A percentile compares a stretch with the other conserved stretches of the same genome.
Evolutionary conservation across 1,140 invertebrate genomes (phyloP).

Genomic region (Drosophila repleta): DNA sequence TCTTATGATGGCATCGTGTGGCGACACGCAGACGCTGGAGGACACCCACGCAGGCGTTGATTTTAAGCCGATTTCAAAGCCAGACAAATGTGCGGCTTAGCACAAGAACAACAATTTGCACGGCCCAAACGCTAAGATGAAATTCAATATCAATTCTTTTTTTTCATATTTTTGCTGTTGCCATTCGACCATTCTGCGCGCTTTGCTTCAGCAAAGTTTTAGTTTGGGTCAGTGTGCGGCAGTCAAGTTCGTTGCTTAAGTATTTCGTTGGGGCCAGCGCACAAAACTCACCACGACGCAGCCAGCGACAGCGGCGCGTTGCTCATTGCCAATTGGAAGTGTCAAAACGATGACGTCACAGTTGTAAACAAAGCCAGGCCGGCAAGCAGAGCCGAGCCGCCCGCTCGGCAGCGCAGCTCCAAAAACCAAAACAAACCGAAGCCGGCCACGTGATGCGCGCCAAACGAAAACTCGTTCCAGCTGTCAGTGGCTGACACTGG

Average conservation of each 20-base stretch:
- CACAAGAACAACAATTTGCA: constrained; percentile 70
- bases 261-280: constrained; percentile 54
- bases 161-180: constrained; percentile 14
- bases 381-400: constrained; percentile 8
- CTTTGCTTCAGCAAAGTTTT: constrained; percentile 15
- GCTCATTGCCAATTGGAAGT: constrained; percentile 62
- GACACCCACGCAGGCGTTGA: constrained; percentile 80
- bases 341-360: constrained; percentile 76
- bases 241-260: constrained; percentile 73
- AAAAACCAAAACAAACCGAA: constrained; percentile 77
- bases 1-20: constrained; percentile 24
- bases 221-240: constrained; percentile 44
- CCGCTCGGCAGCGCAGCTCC: not conserved
- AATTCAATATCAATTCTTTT: constrained; percentile 63
- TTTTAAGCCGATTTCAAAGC: constrained; percentile 82
- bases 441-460: constrained; percentile 72
- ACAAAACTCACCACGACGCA: constrained; percentile 41
- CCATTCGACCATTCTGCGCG: constrained; percentile 4
- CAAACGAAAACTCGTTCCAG: constrained; percentile 61
- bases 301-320: not conserved
- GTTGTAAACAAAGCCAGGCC: constrained; percentile 64
- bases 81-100: constrained; percentile 77
- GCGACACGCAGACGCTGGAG: constrained; percentile 39
- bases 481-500: constrained; percentile 52
- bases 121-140: constrained; percentile 51